Base-by-base conservation (phyloP, 2,888 invertebrate species). In the Caradrina kadenii region DNA sequence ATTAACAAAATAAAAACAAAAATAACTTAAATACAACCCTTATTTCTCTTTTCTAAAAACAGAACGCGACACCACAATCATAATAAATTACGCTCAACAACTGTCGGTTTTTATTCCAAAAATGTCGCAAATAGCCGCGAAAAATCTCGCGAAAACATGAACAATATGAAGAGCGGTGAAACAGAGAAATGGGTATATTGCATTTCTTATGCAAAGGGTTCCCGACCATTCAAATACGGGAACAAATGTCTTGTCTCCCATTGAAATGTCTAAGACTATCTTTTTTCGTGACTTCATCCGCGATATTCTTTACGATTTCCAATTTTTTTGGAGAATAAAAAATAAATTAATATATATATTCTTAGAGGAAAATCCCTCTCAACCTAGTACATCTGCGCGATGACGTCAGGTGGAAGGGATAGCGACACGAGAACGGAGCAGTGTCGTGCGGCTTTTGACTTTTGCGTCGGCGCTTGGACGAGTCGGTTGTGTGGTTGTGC, bases 101-200 rank as follows among this genome's bases (percentile, higher is more conserved):
- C 50, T 19, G 31, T 50, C 55, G 19, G 42, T n/a, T 64, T 56
- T 35, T 35, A 19, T 56, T 42, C 39, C 39, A 58, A 69, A 82
- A 80, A 69, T 53, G 56, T 55, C 19, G 31, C 52, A 45, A 66
- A 66, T 53, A 53, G 35, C 19, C 76, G 68, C 54, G 54, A 77
- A 64, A 81, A 78, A 65, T 67, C 69, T 58, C 59, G 52, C 64
- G 63, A 75, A 81, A 83, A 76, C 83, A 76, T 68, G 76, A 69
- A 76, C 74, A 75, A 73, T 69, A 72, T 69, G 55, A 70, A 69
- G 45, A 50, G 64, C 66, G 45, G 55, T 15, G 42, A 56, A 61
- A 53, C 26, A 5, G 21, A 22, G 39, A 42, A 17, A 35, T 56
- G 55, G 67, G 55, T 81, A 66, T 80, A 83, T 82, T 78, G 73